Evolutionary conservation across 2,888 invertebrate species (phyloP).

Genomic region (Dioctria linearis): DNA sequence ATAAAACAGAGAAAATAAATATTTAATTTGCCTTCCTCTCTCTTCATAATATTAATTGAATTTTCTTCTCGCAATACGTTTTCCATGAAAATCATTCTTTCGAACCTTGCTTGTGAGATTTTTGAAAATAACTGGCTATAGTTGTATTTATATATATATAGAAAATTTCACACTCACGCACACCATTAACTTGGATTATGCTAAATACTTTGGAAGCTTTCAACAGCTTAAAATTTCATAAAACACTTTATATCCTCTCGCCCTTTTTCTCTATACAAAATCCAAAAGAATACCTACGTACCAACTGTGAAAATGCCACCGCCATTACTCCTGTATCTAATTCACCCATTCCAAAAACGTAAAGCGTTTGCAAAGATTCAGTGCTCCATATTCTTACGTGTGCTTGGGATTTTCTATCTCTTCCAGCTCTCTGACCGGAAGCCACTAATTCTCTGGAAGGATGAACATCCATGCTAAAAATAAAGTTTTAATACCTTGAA

Average conservation of each 20-base stretch:
- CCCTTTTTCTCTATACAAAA: neutral
- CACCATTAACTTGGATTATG: neutral
- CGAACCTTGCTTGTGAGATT: no score
- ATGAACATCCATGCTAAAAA: constrained; percentile 85
- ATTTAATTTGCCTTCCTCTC: no score
- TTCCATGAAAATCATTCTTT: no score
- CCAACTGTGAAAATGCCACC: constrained; percentile 90
- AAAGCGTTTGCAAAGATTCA: constrained; percentile 88
- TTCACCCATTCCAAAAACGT: constrained; percentile 93
- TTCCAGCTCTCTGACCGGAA: constrained; percentile 89
- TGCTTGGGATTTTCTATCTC: constrained; percentile 87
- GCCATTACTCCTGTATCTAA: constrained; percentile 90
- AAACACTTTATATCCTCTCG: neutral
- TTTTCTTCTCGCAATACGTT: no score
- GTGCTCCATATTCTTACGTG: constrained; percentile 95
- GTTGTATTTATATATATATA: no score
- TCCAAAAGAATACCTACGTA: constrained; percentile 68
- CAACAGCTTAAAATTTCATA: constrained; percentile 2
- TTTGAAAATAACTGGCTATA: no score
- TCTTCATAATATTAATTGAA: no score
- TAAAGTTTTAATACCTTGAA: constrained; percentile 23
- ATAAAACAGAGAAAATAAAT: no score
- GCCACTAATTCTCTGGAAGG: constrained; percentile 91
- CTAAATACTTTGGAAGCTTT: neutral
- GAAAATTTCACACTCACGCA: neutral